A percentile compares a stretch with the other conserved stretches of the same genome.
These are phyloP conservation scores for Drosophila micromelanica DNA, from an alignment of 1,140 invertebrate species.

Conservation along the genomic window DNA sequence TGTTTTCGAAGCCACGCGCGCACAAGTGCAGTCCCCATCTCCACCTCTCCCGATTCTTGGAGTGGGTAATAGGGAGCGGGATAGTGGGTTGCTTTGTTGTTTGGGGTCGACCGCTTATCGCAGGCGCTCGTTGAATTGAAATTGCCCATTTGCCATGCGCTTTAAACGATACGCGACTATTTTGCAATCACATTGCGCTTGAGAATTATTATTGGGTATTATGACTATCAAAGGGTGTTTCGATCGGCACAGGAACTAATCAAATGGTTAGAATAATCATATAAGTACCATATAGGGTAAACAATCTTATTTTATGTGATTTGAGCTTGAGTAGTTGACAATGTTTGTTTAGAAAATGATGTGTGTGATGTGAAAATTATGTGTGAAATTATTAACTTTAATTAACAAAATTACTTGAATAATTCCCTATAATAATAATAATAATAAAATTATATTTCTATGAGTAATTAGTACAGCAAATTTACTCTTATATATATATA, in stretches of 20 bases:
- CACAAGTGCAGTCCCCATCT: slow-evolving; percentile 27
- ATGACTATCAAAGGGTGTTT: slow-evolving; percentile 5
- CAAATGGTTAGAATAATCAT: slow-evolving; percentile 4
- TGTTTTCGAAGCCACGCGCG: slow-evolving; percentile 71
- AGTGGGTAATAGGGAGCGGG: no score
- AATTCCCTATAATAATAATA: neutral
- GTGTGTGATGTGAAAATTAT: no score
- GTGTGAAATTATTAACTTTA: no score
- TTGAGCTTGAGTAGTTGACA: no score
- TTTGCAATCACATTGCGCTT: slow-evolving; percentile 7
- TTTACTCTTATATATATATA: no score
- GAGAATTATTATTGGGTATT: slow-evolving; percentile 22
- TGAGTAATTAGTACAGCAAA: no score
- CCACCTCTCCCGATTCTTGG: neutral
- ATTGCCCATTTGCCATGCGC: slow-evolving; percentile 50
- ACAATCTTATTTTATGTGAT: neutral
- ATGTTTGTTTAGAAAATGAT: neutral
- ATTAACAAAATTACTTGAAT: neutral
- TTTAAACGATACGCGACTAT: slow-evolving; percentile 3
- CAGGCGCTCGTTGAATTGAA: slow-evolving; percentile 53
- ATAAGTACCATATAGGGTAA: neutral
- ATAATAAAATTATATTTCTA: neutral
- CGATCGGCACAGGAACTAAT: neutral
- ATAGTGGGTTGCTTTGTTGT: neutral
- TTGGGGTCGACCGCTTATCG: slow-evolving; percentile 52